A percentile compares a stretch with the other conserved stretches of the same genome.
Evolutionary conservation across 2,113 vertebrate genomes (phyloP).

Genomic region (Sinocyclocheilus anophthalmus): DNA sequence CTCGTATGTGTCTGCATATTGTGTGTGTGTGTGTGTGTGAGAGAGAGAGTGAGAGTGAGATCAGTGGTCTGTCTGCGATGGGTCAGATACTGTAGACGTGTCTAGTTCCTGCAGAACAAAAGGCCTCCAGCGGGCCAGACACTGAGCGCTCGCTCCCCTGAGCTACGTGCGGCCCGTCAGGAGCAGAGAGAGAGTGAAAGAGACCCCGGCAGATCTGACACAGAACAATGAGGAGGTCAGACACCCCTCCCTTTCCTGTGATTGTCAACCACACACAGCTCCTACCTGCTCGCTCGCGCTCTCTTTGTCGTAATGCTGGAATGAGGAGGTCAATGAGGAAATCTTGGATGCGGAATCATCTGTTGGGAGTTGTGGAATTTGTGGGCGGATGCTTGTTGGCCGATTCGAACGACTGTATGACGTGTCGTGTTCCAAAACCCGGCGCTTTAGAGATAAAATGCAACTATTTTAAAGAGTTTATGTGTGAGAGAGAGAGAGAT

Average conservation of each 20-base stretch:
- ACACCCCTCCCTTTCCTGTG: constrained; percentile 85
- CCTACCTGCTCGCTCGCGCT: background rate
- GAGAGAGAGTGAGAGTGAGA: too few species aligned
- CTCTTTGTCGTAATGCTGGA: constrained; percentile 25
- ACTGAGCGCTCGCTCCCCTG: constrained; percentile 15
- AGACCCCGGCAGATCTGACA: constrained; percentile 32
- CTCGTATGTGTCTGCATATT: background rate
- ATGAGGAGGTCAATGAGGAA: constrained; percentile 46
- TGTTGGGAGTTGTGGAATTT: constrained; percentile 32
- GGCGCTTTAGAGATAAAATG: background rate
- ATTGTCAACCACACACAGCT: constrained; percentile 75
- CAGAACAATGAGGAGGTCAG: constrained; percentile 88
- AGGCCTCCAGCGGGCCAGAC: constrained; percentile 23
- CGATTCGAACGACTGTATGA: background rate
- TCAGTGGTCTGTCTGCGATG: background rate
- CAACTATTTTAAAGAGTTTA: background rate
- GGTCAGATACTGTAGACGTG: constrained; percentile 32
- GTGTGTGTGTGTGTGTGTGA: constrained; percentile 23
- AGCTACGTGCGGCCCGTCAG: constrained; percentile 84
- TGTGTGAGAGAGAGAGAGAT: background rate
- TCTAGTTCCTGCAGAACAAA: constrained; percentile 57
- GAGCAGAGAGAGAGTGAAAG: constrained; percentile 61
- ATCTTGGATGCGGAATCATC: constrained; percentile 30
- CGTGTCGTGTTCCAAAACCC: constrained; percentile 26
- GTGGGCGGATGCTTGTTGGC: constrained; percentile 32